Base-by-base conservation (phyloP, 1,140 invertebrate genomes). In the Drosophila tsacasi region DNA sequence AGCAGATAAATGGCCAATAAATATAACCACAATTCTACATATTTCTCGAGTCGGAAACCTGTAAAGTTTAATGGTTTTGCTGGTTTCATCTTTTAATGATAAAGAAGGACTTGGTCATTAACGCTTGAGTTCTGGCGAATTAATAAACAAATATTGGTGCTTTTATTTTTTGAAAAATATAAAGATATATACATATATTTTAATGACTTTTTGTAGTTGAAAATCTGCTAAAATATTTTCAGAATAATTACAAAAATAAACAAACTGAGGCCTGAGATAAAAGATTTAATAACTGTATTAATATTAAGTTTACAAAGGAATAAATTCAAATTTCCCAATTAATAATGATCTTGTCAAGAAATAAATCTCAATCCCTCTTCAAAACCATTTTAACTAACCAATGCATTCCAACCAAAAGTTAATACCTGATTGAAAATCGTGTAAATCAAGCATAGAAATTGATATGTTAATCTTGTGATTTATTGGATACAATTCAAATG, bases 401-500 rank as follows among this genome's bases (percentile, higher is more conserved):
- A 13, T n/a, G 10, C 21, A 30, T 19, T n/a, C 8, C 13, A 46
- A 27, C 30, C 44, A 37, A 27, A 23, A 57, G 39, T 52, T 32
- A 47, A 47, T 66, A 23, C 25, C 50, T 71, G 25, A 3, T 44
- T 35, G 25, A 47, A 35, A 72, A 42, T 72, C n/a, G 23, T 55
- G 19, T 21, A 50, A 59, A 25, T 71, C 52, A 58, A 71, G 35
- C 47, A 71, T 39, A 37, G 42, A 60, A 60, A 60, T 60, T 73
- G 37, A 73, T 72, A 52, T 72, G 46, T 49, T 73, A 52, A 25
- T 50, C 67, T 19, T 32, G 46, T 73, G 54, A 73, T 73, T 72
- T 73, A 73, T 73, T 15, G 66, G 13, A 37, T 30, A 50, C 67
- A 72, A 72, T 60, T 73, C 52, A 60, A 59, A 49, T 72, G 66